phyloP scores from a whole-genome alignment of 64 coral and sea anemone genomes.

The Pocillopora verrucosa region DNA sequence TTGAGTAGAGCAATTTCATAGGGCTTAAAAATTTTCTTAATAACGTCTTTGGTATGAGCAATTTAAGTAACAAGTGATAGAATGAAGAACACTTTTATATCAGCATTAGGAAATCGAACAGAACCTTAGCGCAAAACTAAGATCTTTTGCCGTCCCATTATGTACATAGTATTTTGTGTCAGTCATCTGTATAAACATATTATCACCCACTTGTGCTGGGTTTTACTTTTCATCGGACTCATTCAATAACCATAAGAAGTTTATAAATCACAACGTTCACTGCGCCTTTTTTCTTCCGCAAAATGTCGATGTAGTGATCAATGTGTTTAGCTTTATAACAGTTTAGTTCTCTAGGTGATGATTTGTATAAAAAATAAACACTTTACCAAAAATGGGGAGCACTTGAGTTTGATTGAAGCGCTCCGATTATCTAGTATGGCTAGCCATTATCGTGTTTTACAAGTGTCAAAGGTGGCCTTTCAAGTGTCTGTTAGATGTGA shows the following conservation, averaged over 20 bases:
- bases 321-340: neutral
- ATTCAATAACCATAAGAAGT: neutral
- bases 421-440: slow-evolving; percentile 5
- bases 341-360: neutral
- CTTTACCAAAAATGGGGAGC: neutral
- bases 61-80: too few relatives aligned
- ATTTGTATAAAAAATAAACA: slow-evolving; percentile 29
- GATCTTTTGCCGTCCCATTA: neutral
- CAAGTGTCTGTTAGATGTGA: slow-evolving; percentile 27
- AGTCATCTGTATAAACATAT: neutral
- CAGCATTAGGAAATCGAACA: neutral
- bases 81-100: too few relatives aligned
- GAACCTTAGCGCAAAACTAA: neutral
- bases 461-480: slow-evolving; percentile 39
- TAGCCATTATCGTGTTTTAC: slow-evolving; percentile 1
- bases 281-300: neutral
- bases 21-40: too few relatives aligned
- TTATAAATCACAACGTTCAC: neutral
- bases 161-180: neutral
- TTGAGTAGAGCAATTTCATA: too few relatives aligned
- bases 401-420: slow-evolving; percentile 24
- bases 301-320: neutral
- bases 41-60: too few relatives aligned
- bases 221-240: neutral
- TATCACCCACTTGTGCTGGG: neutral